Conservation (phyloP, 1,140 invertebrate species). For the Calephelis virginiensis region DNA sequence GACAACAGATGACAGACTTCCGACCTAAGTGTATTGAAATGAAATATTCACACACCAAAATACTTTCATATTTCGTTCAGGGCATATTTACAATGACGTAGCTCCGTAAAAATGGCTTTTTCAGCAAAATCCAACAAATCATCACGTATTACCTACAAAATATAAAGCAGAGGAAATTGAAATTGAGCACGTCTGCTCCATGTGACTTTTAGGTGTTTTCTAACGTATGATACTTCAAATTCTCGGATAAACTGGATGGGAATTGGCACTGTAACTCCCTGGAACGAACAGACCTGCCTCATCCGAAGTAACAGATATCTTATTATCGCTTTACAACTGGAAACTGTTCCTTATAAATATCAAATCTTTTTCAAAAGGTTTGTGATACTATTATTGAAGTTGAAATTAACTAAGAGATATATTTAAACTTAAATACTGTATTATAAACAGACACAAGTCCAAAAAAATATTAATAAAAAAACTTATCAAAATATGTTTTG, state of each 20-base stretch:
- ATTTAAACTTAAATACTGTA: too few relatives aligned
- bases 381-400: too few relatives aligned
- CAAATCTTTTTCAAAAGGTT: too few relatives aligned
- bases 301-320: neutral
- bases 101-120: neutral
- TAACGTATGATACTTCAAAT: constrained; percentile 10
- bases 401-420: too few relatives aligned
- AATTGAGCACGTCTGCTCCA: constrained; percentile 12
- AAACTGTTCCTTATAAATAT: too few relatives aligned
- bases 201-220: constrained; percentile 3
- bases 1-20: constrained; percentile 21
- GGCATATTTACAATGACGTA: neutral
- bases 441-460: too few relatives aligned
- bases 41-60: constrained; percentile 11
- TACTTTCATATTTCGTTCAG: constrained; percentile 5
- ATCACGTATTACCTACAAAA: neutral
- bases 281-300: neutral
- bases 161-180: constrained; percentile 8
- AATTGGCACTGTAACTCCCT: neutral
- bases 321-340: neutral
- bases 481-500: too few relatives aligned
- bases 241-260: constrained; percentile 6
- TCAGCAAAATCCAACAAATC: neutral
- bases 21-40: constrained; percentile 18
- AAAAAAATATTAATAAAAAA: too few relatives aligned